Evolutionary conservation across 2,113 vertebrate genomes (phyloP).

Genomic region (Desmodus rotundus): DNA sequence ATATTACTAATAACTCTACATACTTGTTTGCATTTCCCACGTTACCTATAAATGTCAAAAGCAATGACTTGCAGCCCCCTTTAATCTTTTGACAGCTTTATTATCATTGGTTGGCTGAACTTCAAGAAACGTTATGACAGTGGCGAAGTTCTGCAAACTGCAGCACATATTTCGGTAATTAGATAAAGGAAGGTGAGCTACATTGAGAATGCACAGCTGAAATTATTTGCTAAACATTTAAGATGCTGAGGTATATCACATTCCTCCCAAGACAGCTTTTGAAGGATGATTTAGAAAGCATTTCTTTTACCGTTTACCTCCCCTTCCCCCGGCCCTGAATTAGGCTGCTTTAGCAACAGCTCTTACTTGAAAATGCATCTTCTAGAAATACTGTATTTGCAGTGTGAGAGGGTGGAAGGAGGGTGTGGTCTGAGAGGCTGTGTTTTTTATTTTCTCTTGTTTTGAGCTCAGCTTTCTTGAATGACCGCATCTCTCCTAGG

Average conservation of each 20-base stretch:
- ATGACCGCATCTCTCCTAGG: slow-evolving; percentile 47
- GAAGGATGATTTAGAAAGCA: slow-evolving; percentile 59
- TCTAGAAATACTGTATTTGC: slow-evolving; percentile 55
- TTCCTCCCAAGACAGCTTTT: slow-evolving; percentile 55
- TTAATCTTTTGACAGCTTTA: slow-evolving; percentile 74
- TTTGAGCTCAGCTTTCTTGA: slow-evolving; percentile 62
- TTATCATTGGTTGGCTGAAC: slow-evolving; percentile 70
- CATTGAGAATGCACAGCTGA: slow-evolving; percentile 49
- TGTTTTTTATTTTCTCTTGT: slow-evolving; percentile 59
- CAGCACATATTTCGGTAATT: slow-evolving; percentile 70
- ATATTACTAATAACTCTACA: slow-evolving; percentile 69
- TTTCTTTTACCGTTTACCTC: slow-evolving; percentile 28
- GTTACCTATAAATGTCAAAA: slow-evolving; percentile 66
- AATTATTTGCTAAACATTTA: slow-evolving; percentile 73
- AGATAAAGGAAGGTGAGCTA: slow-evolving; percentile 67
- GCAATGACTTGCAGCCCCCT: slow-evolving; percentile 68
- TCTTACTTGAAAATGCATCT: slow-evolving; percentile 57
- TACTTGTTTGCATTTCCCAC: slow-evolving; percentile 71
- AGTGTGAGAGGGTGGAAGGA: slow-evolving; percentile 47
- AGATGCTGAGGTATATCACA: slow-evolving; percentile 28
- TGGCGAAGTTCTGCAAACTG: slow-evolving; percentile 71
- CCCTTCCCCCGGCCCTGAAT: not conserved
- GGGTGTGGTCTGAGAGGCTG: not conserved
- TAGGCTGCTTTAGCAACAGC: slow-evolving; percentile 15
- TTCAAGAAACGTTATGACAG: slow-evolving; percentile 76